Conservation (phyloP, 2,797 vertebrate genomes). For the Thalassophryne amazonica region DNA sequence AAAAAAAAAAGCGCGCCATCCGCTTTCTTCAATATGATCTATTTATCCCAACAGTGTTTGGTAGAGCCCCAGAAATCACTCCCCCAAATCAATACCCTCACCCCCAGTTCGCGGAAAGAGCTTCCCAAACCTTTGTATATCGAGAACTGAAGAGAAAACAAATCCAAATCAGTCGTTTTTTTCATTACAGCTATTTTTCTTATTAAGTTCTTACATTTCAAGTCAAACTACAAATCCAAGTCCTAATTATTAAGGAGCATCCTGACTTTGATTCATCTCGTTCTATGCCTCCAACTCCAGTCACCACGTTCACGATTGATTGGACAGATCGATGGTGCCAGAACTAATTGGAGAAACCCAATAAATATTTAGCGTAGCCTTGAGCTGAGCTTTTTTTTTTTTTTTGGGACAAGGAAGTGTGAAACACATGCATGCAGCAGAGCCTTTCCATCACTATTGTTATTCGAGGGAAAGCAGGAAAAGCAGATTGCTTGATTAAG, state of each 20-base stretch:
- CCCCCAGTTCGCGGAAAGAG: slow-evolving; percentile 10
- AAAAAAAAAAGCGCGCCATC: slow-evolving; percentile 37
- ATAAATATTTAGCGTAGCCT: slow-evolving; percentile 67
- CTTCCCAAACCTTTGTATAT: too few relatives aligned
- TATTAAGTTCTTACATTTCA: slow-evolving; percentile 14
- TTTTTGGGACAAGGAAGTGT: neutral
- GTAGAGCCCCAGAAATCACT: slow-evolving; percentile 35
- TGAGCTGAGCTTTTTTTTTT: slow-evolving; percentile 9
- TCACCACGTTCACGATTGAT: slow-evolving; percentile 57
- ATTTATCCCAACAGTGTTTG: slow-evolving; percentile 31
- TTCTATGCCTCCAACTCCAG: slow-evolving; percentile 15
- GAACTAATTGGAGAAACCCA: slow-evolving; percentile 63
- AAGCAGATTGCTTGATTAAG: slow-evolving; percentile 51
- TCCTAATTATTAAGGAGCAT: slow-evolving; percentile 34
- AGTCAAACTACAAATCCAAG: slow-evolving; percentile 41
- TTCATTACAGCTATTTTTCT: slow-evolving; percentile 40
- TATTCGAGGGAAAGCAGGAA: slow-evolving; percentile 21
- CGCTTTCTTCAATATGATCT: slow-evolving; percentile 38
- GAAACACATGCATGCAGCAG: slow-evolving; percentile 8
- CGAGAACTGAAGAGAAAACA: slow-evolving; percentile 7
- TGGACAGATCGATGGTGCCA: slow-evolving; percentile 36
- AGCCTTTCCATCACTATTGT: slow-evolving; percentile 38
- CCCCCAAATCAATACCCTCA: slow-evolving; percentile 47
- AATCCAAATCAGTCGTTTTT: slow-evolving; percentile 55
- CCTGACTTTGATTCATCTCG: slow-evolving; percentile 45